Percentiles rank a stretch among this genome's conserved stretches.
Evolutionary conservation across 2,888 invertebrate genomes (phyloP).

Genomic region (Hartigia nigra): DNA sequence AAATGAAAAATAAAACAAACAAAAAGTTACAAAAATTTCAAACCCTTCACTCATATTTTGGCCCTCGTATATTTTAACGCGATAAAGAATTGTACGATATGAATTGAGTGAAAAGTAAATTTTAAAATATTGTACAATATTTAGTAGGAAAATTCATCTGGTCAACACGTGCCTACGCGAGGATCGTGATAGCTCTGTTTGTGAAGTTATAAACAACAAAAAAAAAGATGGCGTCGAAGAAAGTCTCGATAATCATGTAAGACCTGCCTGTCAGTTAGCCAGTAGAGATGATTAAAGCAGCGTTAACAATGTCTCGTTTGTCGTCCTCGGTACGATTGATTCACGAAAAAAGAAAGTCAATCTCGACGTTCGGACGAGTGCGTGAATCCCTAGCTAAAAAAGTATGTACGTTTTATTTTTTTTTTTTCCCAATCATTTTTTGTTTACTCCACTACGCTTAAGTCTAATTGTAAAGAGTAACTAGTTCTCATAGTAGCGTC

Average conservation of each 20-base stretch:
- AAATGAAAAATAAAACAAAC: neutral
- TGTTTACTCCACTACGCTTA: neutral
- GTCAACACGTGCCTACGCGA: neutral
- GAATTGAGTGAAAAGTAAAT: neutral
- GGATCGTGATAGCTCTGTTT: neutral
- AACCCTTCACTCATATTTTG: neutral
- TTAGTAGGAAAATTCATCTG: neutral
- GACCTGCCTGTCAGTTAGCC: neutral
- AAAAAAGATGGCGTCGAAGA: neutral
- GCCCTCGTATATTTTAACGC: neutral
- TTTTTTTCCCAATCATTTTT: slow-evolving; percentile 4
- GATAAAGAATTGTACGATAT: neutral
- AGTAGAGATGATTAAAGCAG: neutral
- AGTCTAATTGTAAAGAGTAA: neutral
- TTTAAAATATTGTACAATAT: neutral
- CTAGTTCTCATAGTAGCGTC: neutral
- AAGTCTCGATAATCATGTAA: neutral
- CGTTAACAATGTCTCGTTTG: neutral
- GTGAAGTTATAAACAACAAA: neutral
- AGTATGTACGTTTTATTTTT: neutral
- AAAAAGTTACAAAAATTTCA: neutral
- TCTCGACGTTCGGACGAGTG: neutral
- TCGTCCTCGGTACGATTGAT: neutral
- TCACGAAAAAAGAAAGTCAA: neutral
- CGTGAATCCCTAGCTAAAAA: neutral